Base-by-base conservation (phyloP, 1,140 invertebrate species). In the Lerema accius region DNA sequence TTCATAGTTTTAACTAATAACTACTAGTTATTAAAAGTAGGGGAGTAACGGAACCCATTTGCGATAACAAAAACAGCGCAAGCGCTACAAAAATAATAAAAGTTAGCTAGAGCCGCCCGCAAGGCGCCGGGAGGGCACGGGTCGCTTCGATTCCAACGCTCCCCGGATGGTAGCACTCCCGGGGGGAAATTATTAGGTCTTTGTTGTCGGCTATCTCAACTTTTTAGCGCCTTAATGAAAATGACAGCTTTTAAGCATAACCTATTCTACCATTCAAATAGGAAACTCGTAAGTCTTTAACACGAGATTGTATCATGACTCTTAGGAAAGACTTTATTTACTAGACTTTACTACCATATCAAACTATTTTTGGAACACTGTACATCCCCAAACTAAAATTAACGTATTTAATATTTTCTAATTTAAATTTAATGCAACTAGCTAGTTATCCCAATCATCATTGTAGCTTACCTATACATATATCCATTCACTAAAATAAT, bases 61-160 rank as follows among this genome's bases (percentile, higher is more conserved):
- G 63, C 59, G 42, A 79, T 73, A 79, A 82, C 73, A 81, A 80
- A 83, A 83, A 79, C 73, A 74, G 67, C 67, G 68, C 63, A 56
- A 65, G 67, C 62, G 71, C 65, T 74, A 77, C 73, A 72, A 78
- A 84, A 81, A 84, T 84, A 84, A 84, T 84, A 86, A 82, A 85
- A 82, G 76, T 84, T 82, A 77, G 75, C 67, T 58, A 64, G 10
- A 63, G 71, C 63, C 73, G 74, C 65, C 78, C 76, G 70, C 63
- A 73, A 82, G 80, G 76, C 73, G 80, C 53, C 32, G 56, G 63
- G 70, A 73, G 73, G 67, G 62, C 61, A 26, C 51, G 15, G 60
- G 59, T 50, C 64, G 65, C 65, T 69, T 58, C 69, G 64, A 65
- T 65, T 69, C 63, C 46, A 59, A 66, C 65, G 73, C 60, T 39